A percentile compares a stretch with the other conserved stretches of the same genome.
phyloP scores from a whole-genome alignment of 2,888 invertebrate species.

The Drosophila robusta region DNA sequence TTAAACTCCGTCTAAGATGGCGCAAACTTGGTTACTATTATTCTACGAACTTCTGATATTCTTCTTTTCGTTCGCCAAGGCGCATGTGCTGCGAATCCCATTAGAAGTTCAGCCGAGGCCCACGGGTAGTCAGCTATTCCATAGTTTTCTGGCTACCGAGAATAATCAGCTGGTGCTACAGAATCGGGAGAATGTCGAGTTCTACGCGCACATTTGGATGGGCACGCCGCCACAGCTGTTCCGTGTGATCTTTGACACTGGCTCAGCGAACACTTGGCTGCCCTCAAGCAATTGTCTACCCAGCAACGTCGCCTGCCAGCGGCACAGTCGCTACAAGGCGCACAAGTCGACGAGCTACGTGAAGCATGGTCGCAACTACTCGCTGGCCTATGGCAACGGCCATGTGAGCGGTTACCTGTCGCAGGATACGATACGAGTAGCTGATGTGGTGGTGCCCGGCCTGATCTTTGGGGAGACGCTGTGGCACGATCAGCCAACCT shows the following conservation, averaged over 20 bases:
- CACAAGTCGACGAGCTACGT: conserved; percentile 92
- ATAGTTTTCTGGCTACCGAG: conserved; percentile 1
- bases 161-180: conserved; percentile 24
- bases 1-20: conserved; percentile 42
- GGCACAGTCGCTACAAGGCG: conserved; percentile 97
- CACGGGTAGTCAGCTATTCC: neutral
- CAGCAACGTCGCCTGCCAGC: conserved; percentile 95
- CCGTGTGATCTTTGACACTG: conserved; percentile 98
- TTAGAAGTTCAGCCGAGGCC: conserved; percentile 19
- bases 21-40: conserved; percentile 11
- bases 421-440: conserved; percentile 87
- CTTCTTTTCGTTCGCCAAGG: neutral
- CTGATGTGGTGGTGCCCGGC: conserved; percentile 20
- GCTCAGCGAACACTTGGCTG: conserved; percentile 98
- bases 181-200: conserved; percentile 86
- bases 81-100: conserved; percentile 32
- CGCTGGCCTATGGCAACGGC: conserved; percentile 96
- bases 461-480: conserved; percentile 56
- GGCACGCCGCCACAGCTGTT: conserved; percentile 96
- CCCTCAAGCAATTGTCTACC: conserved; percentile 97
- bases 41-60: neutral
- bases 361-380: conserved; percentile 94
- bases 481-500: conserved; percentile 37
- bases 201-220: conserved; percentile 95
- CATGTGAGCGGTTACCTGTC: conserved; percentile 97